Conservation (phyloP, 2,888 invertebrate genomes). For the Xestoiulus laeticollis region DNA sequence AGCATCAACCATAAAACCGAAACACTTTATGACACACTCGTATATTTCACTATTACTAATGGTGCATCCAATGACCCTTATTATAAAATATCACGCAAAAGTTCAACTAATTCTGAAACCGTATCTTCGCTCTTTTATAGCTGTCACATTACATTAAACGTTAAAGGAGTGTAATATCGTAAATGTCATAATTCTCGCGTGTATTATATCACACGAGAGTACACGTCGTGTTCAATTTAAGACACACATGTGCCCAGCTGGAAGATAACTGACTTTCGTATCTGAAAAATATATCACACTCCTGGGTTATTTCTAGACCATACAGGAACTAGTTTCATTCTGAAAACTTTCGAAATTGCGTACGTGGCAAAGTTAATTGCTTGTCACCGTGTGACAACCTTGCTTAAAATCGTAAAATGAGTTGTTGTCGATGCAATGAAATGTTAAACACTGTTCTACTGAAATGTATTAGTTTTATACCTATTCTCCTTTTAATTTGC, state of each 20-base stretch:
- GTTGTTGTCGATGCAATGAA: too few relatives aligned
- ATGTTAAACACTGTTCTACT: too few relatives aligned
- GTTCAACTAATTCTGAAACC: conserved; percentile 34
- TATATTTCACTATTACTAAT: neutral
- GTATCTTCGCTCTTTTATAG: neutral
- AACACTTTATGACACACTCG: neutral
- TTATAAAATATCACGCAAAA: neutral
- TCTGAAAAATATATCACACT: neutral
- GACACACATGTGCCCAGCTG: neutral
- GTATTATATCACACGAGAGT: conserved; percentile 32
- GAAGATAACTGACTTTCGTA: neutral
- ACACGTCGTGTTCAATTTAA: conserved; percentile 5
- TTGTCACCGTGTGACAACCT: neutral
- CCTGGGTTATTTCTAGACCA: neutral
- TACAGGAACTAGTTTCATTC: neutral
- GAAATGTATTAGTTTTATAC: too few relatives aligned
- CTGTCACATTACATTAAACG: neutral
- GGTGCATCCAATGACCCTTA: neutral
- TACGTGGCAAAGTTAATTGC: neutral
- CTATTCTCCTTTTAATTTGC: too few relatives aligned
- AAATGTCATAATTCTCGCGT: conserved; percentile 15
- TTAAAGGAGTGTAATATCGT: neutral
- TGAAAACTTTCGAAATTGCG: neutral
- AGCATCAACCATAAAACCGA: neutral
- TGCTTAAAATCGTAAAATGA: neutral